A percentile compares a stretch with the other conserved stretches of the same genome.
Evolutionary conservation across 2,797 vertebrate genomes (phyloP).

Genomic region (Micrastur ruficollis): DNA sequence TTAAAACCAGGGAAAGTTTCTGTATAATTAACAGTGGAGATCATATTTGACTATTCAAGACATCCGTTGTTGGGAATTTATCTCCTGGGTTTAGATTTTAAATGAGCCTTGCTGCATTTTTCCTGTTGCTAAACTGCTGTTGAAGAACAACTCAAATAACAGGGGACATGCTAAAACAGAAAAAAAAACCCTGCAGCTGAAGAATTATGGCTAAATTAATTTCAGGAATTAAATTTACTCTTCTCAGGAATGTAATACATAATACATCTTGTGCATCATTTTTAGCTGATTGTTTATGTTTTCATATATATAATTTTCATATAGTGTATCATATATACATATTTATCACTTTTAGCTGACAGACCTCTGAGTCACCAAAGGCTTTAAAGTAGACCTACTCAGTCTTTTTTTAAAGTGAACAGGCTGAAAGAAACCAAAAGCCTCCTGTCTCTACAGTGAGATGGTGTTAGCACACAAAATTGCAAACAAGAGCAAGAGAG

Average conservation of each 20-base stretch:
- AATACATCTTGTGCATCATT: neutral
- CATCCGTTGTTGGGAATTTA: neutral
- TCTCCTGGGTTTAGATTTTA: neutral
- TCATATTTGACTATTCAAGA: neutral
- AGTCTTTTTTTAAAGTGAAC: neutral
- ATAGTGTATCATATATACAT: neutral
- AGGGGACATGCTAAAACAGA: neutral
- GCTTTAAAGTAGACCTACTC: neutral
- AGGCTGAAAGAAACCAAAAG: neutral
- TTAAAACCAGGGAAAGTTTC: neutral
- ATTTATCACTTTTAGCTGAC: neutral
- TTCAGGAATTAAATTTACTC: neutral
- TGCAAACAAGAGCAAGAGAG: neutral
- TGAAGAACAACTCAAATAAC: neutral
- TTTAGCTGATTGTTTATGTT: neutral
- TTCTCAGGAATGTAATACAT: neutral
- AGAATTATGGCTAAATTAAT: neutral
- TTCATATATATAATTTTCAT: neutral
- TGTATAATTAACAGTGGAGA: neutral
- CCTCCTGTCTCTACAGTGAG: neutral
- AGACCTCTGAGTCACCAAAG: neutral
- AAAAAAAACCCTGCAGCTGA: neutral
- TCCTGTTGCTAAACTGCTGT: neutral
- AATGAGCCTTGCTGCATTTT: neutral
- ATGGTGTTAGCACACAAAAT: neutral